These are phyloP conservation scores for Genyomyrus donnyi DNA, from an alignment of 2,113 vertebrate species.

Conservation along the genomic window DNA sequence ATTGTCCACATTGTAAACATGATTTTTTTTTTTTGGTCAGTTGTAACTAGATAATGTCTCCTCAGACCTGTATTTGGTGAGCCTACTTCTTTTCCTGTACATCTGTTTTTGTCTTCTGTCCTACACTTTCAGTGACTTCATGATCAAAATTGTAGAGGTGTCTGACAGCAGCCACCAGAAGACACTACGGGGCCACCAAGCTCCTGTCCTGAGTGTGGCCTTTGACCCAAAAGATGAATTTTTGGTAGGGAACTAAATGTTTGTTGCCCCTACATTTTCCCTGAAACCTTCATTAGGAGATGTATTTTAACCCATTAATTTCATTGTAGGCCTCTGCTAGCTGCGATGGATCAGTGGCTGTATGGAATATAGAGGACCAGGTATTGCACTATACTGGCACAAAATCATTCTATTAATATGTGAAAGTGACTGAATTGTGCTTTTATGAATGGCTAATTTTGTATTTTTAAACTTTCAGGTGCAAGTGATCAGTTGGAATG, in stretches of 20 bases:
- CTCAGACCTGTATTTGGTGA: neutral
- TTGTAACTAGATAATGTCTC: neutral
- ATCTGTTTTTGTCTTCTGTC: neutral
- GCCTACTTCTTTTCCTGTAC: neutral
- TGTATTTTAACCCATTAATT: neutral
- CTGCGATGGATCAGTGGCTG: conserved; percentile 84
- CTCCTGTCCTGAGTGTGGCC: conserved; percentile 82
- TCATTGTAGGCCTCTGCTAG: conserved; percentile 76
- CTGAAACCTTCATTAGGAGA: neutral
- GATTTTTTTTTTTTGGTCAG: neutral
- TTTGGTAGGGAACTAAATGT: conserved; percentile 63
- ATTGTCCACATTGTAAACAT: neutral
- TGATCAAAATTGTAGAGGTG: conserved; percentile 89
- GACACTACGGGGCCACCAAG: conserved; percentile 83
- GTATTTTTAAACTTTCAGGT: conserved; percentile 51
- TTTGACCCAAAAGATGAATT: conserved; percentile 85
- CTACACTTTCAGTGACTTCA: conserved; percentile 73
- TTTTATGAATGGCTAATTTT: neutral
- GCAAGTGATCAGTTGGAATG: conserved; percentile 65
- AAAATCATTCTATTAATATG: neutral
- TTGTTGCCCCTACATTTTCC: neutral
- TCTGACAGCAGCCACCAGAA: conserved; percentile 87
- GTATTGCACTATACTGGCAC: conserved; percentile 46
- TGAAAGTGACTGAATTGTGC: neutral
- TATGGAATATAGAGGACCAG: conserved; percentile 87